Percentiles rank a stretch among this genome's conserved stretches.
Evolutionary conservation across 2,888 invertebrate species (phyloP).

Genomic region (Magallana nippona): DNA sequence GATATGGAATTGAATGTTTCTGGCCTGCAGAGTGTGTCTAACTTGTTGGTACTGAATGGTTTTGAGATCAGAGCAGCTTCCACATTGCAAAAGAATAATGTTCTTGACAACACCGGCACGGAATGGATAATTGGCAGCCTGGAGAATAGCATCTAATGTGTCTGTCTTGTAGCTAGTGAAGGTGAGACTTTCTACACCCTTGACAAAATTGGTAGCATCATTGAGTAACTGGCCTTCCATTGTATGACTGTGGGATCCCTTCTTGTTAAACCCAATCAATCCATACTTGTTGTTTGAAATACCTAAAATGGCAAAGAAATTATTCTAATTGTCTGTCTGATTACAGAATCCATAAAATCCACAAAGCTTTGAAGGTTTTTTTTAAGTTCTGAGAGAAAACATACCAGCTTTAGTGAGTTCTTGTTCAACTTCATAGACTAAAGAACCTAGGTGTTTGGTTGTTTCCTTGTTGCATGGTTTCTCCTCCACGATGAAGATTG

Average conservation of each 20-base stretch:
- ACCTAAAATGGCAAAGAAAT: slow-evolving; percentile 58
- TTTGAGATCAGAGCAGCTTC: slow-evolving; percentile 83
- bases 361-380: neutral
- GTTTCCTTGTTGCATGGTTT: slow-evolving; percentile 89
- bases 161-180: slow-evolving; percentile 62
- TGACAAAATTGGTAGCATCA: slow-evolving; percentile 64
- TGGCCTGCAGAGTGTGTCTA: slow-evolving; percentile 51
- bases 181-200: slow-evolving; percentile 65
- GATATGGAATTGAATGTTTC: slow-evolving; percentile 69
- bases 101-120: slow-evolving; percentile 91
- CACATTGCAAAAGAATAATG: slow-evolving; percentile 85
- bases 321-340: too few species aligned
- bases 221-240: slow-evolving; percentile 75
- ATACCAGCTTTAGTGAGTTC: slow-evolving; percentile 67
- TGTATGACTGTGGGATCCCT: slow-evolving; percentile 87
- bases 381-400: neutral
- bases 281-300: slow-evolving; percentile 85
- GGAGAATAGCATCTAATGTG: slow-evolving; percentile 83
- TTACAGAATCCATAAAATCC: neutral
- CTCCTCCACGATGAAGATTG: slow-evolving; percentile 90
- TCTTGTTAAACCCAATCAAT: slow-evolving; percentile 86
- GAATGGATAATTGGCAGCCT: slow-evolving; percentile 86
- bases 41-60: slow-evolving; percentile 65
- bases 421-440: slow-evolving; percentile 72
- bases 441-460: slow-evolving; percentile 71